Base-by-base conservation (phyloP, 2,797 vertebrate species). In the Hapalemur alaotrensis region DNA sequence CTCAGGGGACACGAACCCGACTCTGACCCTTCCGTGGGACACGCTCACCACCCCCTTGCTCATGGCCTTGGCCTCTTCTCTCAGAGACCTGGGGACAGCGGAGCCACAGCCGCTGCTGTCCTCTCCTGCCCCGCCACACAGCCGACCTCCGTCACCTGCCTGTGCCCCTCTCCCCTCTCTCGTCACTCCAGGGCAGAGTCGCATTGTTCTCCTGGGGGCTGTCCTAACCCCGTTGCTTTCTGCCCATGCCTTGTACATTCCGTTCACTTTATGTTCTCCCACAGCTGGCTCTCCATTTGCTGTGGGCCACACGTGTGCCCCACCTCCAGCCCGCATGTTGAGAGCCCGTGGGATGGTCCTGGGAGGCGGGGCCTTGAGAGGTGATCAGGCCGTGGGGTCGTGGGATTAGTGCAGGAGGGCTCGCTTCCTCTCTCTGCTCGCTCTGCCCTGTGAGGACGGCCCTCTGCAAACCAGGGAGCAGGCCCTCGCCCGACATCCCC, bases 71-170 rank as follows among this genome's bases (percentile, higher is more conserved):
- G 9, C 14, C 20, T 32, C 54, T 43, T 20, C 38, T 75, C 35
- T 54, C 18, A 15, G n/a, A 22, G 25, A 93, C 18, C 0, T 0
- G 25, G 41, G n/a, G 52, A 52, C 5, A 0, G 1, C 0, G 28
- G 38, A 25, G n/a, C 41, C 7, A 14, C 2, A 41, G 4, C 25
- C 28, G 2, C 28, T 20, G 0, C 38, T 43, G n/a, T 69, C 63
- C 69, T 20, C 18, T 32, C 5, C 20, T 22, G 0, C 30, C 3
- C 5, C 6, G 7, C 7, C 32, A 18, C 13, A 0, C 1, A 2
- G 2, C 30, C 20, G 1, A 12, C 32, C 17, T 50, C 61, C 3
- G 57, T 22, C 48, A 15, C 13, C 5, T 9, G 3, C 18, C n/a
- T 18, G 20, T 1, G 0, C 32, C 22, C 15, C 3, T 1, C 6